Conservation (phyloP, 2,888 invertebrate species). For the Andrena minutula region DNA sequence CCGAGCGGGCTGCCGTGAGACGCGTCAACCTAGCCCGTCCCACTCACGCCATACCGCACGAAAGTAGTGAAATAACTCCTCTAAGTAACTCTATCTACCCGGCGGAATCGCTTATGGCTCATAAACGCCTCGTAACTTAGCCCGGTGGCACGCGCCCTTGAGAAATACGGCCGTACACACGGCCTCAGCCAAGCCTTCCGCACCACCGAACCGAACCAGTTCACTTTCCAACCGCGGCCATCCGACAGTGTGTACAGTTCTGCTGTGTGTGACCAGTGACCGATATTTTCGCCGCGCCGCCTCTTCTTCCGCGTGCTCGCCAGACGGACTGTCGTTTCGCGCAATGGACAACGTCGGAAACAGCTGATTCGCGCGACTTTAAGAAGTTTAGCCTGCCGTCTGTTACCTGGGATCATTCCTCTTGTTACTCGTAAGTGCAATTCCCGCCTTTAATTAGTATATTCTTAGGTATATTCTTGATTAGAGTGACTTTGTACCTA, state of each 20-base stretch:
- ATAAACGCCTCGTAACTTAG: conserved; percentile 84
- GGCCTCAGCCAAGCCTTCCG: conserved; percentile 35
- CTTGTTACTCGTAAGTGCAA: no score
- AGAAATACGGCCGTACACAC: conserved; percentile 69
- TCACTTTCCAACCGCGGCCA: background rate
- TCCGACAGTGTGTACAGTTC: conserved; percentile 17
- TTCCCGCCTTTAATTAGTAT: no score
- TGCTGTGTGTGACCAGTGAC: conserved; percentile 40
- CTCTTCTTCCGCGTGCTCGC: background rate
- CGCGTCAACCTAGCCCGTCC: conserved; percentile 73
- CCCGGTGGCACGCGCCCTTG: conserved; percentile 80
- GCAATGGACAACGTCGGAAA: background rate
- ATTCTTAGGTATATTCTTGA: no score
- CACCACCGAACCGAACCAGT: conserved; percentile 5
- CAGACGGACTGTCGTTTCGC: background rate
- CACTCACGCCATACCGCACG: conserved; percentile 67
- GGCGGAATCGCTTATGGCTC: conserved; percentile 83
- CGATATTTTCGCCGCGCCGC: conserved; percentile 3
- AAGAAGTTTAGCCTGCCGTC: background rate
- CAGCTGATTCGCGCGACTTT: conserved; percentile 21
- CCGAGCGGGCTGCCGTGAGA: conserved; percentile 74
- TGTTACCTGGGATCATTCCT: no score
- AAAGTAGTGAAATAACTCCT: conserved; percentile 81
- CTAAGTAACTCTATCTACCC: conserved; percentile 82
- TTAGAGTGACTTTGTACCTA: no score